Base-by-base conservation (phyloP, 92 coral and sea anemone species). In the Hydrozoanthus gracilis region DNA sequence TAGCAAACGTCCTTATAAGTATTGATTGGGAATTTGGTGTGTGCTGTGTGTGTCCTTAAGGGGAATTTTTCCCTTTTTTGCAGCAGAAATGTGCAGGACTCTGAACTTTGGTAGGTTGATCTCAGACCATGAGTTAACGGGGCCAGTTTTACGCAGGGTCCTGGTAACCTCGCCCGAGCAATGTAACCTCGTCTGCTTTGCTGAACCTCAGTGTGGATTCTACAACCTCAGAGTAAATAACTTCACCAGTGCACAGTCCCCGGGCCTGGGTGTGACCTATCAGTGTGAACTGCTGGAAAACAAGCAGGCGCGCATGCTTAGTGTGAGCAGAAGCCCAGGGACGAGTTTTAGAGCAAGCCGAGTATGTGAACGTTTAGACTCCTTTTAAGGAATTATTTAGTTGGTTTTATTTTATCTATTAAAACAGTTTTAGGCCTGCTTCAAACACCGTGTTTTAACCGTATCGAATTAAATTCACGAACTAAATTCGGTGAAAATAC, bases 261-360 rank as follows among this genome's bases (percentile, higher is more conserved):
- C 39, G 2, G 39, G 39, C 39, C 39, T 27, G 39, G 39, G 39
- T 27, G 39, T 27, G 39, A 27, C 39, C 39, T 73, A 73, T 39
- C 39, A 73, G 11, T 73, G 78, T 17, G 61, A 73, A 49, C 60
- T 73, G 55, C 78, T 73, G 18, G 78, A 49, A 14, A 45, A 48
- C 27, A 48, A 73, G 9, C 78, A 49, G 39, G 39, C 39, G 39
- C 39, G 39, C 60, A 73, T 0, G 0, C 47, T 73, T 7, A 73
- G 12, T 18, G 78, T 73, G 11, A 73, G 12, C 78, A 48, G 60
- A 4, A 27, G 60, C 5, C 35, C 5, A 11, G 78, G 60, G 49
- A 45, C 78, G 10, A 73, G 78, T 27, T 73, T 73, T 73, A 55
- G 78, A 73, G 78, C 78, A 7, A 51, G 78, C 56, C 47, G 51